Conservation (phyloP, 1,140 invertebrate genomes). For the Brachionus paranguensis region DNA sequence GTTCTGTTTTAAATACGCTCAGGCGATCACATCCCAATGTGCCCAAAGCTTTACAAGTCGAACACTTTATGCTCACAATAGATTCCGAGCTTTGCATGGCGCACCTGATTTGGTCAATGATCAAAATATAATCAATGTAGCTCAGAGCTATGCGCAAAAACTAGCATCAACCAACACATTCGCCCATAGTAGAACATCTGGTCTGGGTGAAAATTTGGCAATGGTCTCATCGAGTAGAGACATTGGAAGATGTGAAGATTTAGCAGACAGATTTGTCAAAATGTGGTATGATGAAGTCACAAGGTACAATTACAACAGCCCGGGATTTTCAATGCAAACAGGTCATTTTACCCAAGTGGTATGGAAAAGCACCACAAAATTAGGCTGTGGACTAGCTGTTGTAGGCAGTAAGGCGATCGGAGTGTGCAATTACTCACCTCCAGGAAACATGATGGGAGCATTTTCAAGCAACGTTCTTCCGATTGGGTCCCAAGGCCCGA, state of each 20-base stretch:
- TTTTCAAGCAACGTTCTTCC: neutral
- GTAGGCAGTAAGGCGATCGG: neutral
- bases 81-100: neutral
- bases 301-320: neutral
- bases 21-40: neutral
- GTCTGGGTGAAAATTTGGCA: slow-evolving; percentile 6
- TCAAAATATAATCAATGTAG: neutral
- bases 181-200: neutral
- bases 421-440: neutral
- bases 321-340: neutral
- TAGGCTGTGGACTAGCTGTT: neutral
- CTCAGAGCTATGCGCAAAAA: neutral
- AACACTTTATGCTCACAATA: neutral
- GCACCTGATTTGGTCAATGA: neutral
- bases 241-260: neutral
- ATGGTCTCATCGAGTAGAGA: neutral
- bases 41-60: neutral
- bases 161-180: neutral
- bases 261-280: neutral
- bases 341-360: slow-evolving; percentile 19
- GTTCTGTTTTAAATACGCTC: neutral
- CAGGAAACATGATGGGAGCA: neutral
- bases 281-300: slow-evolving; percentile 20
- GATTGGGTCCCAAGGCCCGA: neutral
- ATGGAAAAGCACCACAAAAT: neutral